Evolutionary conservation across 2,113 vertebrate species (phyloP).

Genomic region (Indicator maculatus): DNA sequence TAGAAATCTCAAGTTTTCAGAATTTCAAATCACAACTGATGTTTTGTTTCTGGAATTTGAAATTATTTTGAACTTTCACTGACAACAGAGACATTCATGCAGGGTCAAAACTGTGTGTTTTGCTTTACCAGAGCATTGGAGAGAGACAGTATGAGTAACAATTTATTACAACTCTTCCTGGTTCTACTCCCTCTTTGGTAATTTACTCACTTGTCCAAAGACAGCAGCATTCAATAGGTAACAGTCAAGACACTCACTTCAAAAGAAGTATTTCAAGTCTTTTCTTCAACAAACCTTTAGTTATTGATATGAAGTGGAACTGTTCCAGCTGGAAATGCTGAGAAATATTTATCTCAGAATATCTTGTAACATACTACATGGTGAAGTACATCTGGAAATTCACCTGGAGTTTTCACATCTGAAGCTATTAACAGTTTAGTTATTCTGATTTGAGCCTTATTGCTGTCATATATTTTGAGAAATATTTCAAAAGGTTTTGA

Average conservation of each 20-base stretch:
- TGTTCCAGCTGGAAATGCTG: not conserved
- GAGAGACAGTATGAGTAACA: not conserved
- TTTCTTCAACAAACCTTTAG: conserved; percentile 35
- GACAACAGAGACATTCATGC: not conserved
- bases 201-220: not conserved
- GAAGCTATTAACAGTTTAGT: not conserved
- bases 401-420: not conserved
- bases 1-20: not conserved
- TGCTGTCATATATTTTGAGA: not conserved
- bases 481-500: not conserved
- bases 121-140: not conserved
- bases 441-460: not conserved
- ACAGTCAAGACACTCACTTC: not conserved
- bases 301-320: conserved; percentile 29
- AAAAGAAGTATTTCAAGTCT: conserved; percentile 8
- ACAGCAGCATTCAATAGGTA: not conserved
- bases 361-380: not conserved
- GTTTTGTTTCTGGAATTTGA: not conserved
- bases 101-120: not conserved
- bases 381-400: not conserved
- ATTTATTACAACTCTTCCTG: not conserved
- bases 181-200: not conserved
- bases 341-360: not conserved
- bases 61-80: not conserved
- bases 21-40: not conserved